Percentiles rank a stretch among this genome's conserved stretches.
Evolutionary conservation across 2,888 invertebrate genomes (phyloP).

Genomic region (Bombyx huttoni): DNA sequence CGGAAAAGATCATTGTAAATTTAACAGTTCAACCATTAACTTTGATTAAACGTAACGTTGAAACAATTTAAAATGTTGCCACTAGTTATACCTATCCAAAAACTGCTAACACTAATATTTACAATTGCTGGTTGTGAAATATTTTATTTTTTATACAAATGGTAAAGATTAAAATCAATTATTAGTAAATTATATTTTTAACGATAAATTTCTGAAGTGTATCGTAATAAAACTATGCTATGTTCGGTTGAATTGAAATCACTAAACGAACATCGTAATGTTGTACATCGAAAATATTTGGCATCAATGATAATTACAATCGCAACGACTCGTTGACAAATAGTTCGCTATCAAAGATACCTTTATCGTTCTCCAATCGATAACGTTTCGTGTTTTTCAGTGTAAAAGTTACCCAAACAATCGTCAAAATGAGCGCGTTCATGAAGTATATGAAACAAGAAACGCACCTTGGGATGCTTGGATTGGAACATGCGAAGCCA

Average conservation of each 20-base stretch:
- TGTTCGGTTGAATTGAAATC: background rate
- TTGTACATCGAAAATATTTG: constrained; percentile 13
- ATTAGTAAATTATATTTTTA: background rate
- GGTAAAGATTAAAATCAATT: background rate
- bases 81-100: constrained; percentile 1
- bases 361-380: constrained; percentile 19
- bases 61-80: background rate
- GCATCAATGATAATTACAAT: constrained; percentile 23
- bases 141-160: constrained; percentile 3
- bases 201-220: background rate
- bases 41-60: background rate
- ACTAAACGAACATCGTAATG: background rate
- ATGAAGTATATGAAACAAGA: constrained; percentile 49
- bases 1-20: background rate
- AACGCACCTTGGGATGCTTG: constrained; percentile 33
- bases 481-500: constrained; percentile 41
- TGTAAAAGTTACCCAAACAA: constrained; percentile 12
- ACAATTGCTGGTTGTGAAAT: constrained; percentile 2
- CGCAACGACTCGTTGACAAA: constrained; percentile 20
- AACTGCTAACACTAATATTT: constrained; percentile 2
- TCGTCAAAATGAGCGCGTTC: constrained; percentile 37
- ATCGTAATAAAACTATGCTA: background rate
- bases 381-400: constrained; percentile 13
- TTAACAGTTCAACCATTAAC: background rate
- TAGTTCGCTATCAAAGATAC: constrained; percentile 18